Base-by-base conservation (phyloP, 2,797 vertebrate species). In the Eulemur rubriventer region DNA sequence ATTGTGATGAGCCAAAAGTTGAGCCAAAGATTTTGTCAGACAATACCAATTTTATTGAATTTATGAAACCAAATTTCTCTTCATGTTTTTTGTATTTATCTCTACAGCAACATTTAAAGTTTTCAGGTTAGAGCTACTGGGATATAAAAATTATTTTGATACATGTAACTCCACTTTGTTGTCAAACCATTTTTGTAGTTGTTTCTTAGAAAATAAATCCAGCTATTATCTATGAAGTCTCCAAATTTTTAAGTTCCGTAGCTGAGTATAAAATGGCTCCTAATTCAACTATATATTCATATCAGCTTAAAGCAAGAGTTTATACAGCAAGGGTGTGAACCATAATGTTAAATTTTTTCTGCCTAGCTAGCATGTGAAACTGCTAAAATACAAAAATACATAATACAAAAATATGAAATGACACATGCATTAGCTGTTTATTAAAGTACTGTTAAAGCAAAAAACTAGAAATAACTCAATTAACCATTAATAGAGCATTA, bases 381-480 rank as follows among this genome's bases (percentile, higher is more conserved):
- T 30, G 16, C n/a, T 38, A 75, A 88, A 63, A 73, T 38, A 26
- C 9, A 33, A 79, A 81, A 63, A 73, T n/a, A 18, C 16, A 70
- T 81, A 63, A 73, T 38, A 26, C 12, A 41, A 95, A 87, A 81
- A 83, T 76, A 81, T 57, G 41, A 95, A 75, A 79, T 65, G 55
- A 50, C 9, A 41, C 6, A 24, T 52, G 41, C 33, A n/a, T 22
- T 82, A 6, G 28, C 73, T 73, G 12, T 94, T 94, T 83, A 79
- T 57, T 85, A 95, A 83, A 80, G 43, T 30, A 67, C 38, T 96
- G 4, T 92, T 84, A 94, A 69, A 59, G 5, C 76, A 87, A 83
- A 65, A 79, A 33, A 73, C 35, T 73, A 38, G 24, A 52, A 91
- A 65, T 73, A 73, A 26, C 16, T 81, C 26, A 59, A 55, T 55